Evolutionary conservation across 2,888 invertebrate species (phyloP), one percentile per base, ranked within the genome.

Genomic region (Hirtodrosophila histrioides): DNA sequence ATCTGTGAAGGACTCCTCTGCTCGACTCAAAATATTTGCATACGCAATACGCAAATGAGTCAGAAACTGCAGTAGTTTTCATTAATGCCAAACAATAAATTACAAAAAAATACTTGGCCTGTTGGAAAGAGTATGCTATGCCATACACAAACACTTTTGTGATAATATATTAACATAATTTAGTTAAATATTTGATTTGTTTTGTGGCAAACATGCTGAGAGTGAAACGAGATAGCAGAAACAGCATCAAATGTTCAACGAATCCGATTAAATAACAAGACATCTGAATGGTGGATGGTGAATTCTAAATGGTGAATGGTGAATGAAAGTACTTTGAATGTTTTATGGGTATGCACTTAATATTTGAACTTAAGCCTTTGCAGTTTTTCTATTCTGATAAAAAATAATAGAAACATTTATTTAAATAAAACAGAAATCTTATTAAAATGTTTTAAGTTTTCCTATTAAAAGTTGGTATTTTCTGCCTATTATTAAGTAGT

Each of bases 201-300:
- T 72, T 48, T 60, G 36, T 46, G 43, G 61, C 60, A 75, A 78
- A 73, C 64, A 72, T 23, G 41, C 68, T 39, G 67, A 81, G 71
- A 76, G 73, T 65, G 70, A 76, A 68, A 50, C 37, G 46, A 45
- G 86, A 82, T 82, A 67, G 61, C 51, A 33, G 11, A 27, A 46
- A 48, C n/a, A 36, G 31, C 27, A 29, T 27, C 5, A 27, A 27
- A 27, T 5, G 27, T 5, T 27, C 5, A 27, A 27, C 27, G 4
- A 27, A 27, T 27, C 1, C 23, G 41, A 44, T 73, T 62, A 63
- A 51, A 4, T 54, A 73, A 62, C 10, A 10, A 4, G 9, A 31
- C 9, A 44, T 37, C 29, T n/a, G 11, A n/a, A 33, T 50, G 17
- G 1, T 53, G 7, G 24, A 29, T 10, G 17, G 17, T 17, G 29